A percentile compares a stretch with the other conserved stretches of the same genome.
Evolutionary conservation across 2,113 vertebrate species (phyloP).

Genomic region (Saccopteryx leptura): DNA sequence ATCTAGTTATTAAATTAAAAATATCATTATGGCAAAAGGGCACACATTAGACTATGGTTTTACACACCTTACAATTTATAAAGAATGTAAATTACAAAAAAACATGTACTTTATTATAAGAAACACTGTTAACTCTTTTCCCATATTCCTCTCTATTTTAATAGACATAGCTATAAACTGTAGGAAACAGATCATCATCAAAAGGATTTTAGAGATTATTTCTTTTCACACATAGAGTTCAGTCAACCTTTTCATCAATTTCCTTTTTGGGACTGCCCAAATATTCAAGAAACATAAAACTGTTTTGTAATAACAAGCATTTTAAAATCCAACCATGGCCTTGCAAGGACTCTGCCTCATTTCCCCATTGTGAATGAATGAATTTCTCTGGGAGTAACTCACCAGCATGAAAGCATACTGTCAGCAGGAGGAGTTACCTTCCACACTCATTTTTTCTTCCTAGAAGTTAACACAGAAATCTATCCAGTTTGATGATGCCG

Average conservation of each 20-base stretch:
- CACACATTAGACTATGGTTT: background rate
- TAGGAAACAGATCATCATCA: background rate
- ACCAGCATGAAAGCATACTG: background rate
- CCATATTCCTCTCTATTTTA: background rate
- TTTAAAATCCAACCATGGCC: background rate
- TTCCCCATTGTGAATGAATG: background rate
- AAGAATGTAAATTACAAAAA: constrained; percentile 16
- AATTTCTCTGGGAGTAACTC: background rate
- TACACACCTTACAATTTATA: background rate
- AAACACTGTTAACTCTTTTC: background rate
- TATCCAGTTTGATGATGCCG: background rate
- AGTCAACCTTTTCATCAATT: background rate
- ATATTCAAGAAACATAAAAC: background rate
- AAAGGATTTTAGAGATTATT: background rate
- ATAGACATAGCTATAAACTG: background rate
- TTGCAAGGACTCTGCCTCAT: background rate
- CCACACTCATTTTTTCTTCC: background rate
- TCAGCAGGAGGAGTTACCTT: background rate
- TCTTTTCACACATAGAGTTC: background rate
- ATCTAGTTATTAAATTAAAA: constrained; percentile 1
- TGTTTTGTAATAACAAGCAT: background rate
- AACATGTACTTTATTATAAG: background rate
- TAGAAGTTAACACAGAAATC: background rate
- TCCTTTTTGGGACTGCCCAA: background rate
- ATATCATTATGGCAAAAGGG: background rate